phyloP scores from a whole-genome alignment of 2,113 vertebrate species.

The Callipepla californica region DNA sequence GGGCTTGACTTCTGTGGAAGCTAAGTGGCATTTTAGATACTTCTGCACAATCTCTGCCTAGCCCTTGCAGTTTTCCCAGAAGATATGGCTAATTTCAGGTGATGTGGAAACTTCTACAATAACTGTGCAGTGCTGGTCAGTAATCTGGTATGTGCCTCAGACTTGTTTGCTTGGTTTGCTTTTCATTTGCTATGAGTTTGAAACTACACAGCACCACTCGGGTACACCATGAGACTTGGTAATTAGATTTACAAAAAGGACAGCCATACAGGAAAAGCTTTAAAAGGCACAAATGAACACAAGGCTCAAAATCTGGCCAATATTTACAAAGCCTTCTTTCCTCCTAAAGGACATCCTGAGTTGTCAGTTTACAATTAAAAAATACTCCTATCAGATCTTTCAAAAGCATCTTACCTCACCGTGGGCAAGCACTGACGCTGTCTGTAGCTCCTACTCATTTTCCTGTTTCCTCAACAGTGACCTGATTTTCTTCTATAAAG shows the following conservation, averaged over 20 bases:
- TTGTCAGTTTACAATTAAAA: neutral
- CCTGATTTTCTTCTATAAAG: neutral
- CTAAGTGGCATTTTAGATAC: neutral
- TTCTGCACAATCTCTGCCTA: neutral
- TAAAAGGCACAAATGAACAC: neutral
- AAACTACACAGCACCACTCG: neutral
- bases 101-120: neutral
- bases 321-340: neutral
- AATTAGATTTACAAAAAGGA: neutral
- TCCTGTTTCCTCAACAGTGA: neutral
- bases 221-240: neutral
- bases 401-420: neutral
- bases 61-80: neutral
- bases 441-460: neutral
- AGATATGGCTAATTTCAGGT: neutral
- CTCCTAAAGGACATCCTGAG: neutral
- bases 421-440: neutral
- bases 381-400: neutral
- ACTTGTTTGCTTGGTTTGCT: neutral
- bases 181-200: neutral
- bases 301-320: neutral
- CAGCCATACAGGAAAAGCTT: neutral
- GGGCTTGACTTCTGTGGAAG: neutral
- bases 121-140: accelerated
- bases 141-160: neutral